These are phyloP conservation scores for Tetanocera ferruginea DNA, from an alignment of 2,888 invertebrate genomes.

Conservation along the genomic window DNA sequence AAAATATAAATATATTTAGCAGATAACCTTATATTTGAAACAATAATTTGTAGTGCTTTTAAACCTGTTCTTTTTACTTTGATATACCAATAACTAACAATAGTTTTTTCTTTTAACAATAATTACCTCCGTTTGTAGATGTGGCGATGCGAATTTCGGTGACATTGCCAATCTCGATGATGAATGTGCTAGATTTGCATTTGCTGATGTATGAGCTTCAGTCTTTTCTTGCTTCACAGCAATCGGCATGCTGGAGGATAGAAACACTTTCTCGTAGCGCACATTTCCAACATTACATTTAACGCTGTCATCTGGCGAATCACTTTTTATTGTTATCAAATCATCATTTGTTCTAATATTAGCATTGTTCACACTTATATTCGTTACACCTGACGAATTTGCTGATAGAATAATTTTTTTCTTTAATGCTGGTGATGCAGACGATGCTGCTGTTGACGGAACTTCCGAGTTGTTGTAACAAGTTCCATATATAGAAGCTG, in stretches of 20 bases:
- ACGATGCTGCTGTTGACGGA: conserved; percentile 36
- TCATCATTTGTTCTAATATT: conserved; percentile 42
- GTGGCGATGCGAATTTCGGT: conserved; percentile 33
- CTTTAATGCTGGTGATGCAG: conserved; percentile 58
- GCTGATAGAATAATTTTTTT: conserved; percentile 67
- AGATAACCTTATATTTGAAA: background rate
- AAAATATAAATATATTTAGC: background rate
- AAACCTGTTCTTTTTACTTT: background rate
- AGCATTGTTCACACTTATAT: conserved; percentile 64
- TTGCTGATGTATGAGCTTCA: conserved; percentile 9
- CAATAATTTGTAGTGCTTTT: background rate
- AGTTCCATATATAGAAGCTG: conserved; percentile 50
- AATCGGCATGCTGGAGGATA: conserved; percentile 62
- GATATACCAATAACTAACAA: background rate
- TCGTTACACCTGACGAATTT: conserved; percentile 66
- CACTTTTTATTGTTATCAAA: conserved; percentile 33
- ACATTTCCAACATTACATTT: conserved; percentile 52
- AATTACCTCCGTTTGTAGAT: conserved; percentile 21
- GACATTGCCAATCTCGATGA: conserved; percentile 21
- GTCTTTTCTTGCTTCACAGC: conserved; percentile 32
- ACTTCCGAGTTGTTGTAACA: conserved; percentile 43
- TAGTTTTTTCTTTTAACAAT: background rate
- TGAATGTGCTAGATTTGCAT: conserved; percentile 12
- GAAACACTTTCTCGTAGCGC: conserved; percentile 68
- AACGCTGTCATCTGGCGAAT: conserved; percentile 11